Evolutionary conservation across 2,113 vertebrate genomes (phyloP).

Genomic region (Pteruthius melanotis): DNA sequence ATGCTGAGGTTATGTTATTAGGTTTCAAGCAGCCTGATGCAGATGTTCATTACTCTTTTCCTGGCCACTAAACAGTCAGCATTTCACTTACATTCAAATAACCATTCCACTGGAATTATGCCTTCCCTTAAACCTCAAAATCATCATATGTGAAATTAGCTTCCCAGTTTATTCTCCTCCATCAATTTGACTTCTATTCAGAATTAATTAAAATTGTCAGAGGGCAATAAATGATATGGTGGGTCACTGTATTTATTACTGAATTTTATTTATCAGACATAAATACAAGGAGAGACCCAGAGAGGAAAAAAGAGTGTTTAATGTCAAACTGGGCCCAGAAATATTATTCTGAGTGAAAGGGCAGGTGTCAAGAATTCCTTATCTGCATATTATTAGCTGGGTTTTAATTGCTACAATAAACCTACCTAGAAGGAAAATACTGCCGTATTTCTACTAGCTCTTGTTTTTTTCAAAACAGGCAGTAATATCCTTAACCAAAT

Average conservation of each 20-base stretch:
- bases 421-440: background rate
- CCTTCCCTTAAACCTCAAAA: background rate
- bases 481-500: background rate
- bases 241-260: background rate
- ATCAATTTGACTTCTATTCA: background rate
- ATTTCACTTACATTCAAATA: background rate
- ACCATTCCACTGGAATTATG: background rate
- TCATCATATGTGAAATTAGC: background rate
- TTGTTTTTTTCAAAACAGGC: background rate
- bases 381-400: background rate
- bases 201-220: background rate
- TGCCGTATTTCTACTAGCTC: background rate
- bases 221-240: background rate
- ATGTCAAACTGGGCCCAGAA: background rate
- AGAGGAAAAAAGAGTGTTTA: background rate
- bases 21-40: background rate
- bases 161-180: background rate
- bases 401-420: slow-evolving; percentile 29
- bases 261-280: background rate
- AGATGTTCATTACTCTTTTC: background rate
- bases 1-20: background rate
- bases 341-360: background rate
- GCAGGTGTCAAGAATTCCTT: background rate
- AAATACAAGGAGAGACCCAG: background rate
- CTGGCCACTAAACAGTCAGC: background rate